phyloP scores from a whole-genome alignment of 2,797 vertebrate genomes.

The Melanogrammus aeglefinus region DNA sequence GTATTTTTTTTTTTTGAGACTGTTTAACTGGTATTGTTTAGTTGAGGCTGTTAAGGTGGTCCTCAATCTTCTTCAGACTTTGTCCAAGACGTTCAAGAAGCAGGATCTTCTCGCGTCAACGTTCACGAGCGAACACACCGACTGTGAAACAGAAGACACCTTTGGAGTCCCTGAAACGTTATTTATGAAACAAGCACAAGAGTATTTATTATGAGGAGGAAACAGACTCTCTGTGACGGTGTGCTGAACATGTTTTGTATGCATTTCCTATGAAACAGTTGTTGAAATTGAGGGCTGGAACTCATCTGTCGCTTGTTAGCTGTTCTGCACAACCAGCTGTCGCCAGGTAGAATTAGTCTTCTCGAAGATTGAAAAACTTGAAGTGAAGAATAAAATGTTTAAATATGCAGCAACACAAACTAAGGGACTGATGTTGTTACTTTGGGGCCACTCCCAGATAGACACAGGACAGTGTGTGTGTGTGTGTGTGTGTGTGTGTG shows the following conservation, averaged over 20 bases:
- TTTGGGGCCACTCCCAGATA: not conserved
- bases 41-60: not conserved
- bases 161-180: constrained; percentile 17
- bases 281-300: not conserved
- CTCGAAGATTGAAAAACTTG: not conserved
- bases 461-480: not conserved
- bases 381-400: not conserved
- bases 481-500: not conserved
- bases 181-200: constrained; percentile 61
- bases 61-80: constrained; percentile 23
- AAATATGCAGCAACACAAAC: not conserved
- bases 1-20: too few species aligned
- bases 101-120: constrained; percentile 59
- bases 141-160: constrained; percentile 40
- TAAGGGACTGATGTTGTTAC: not conserved
- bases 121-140: constrained; percentile 27
- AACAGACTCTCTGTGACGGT: constrained; percentile 18
- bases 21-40: too few species aligned
- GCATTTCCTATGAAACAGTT: constrained; percentile 22
- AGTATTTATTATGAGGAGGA: constrained; percentile 69
- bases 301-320: not conserved
- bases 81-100: constrained; percentile 52
- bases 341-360: not conserved
- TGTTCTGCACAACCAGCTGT: not conserved
- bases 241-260: constrained; percentile 26